phyloP scores from a whole-genome alignment of 2,113 vertebrate genomes.

The Formicarius rufipectus region DNA sequence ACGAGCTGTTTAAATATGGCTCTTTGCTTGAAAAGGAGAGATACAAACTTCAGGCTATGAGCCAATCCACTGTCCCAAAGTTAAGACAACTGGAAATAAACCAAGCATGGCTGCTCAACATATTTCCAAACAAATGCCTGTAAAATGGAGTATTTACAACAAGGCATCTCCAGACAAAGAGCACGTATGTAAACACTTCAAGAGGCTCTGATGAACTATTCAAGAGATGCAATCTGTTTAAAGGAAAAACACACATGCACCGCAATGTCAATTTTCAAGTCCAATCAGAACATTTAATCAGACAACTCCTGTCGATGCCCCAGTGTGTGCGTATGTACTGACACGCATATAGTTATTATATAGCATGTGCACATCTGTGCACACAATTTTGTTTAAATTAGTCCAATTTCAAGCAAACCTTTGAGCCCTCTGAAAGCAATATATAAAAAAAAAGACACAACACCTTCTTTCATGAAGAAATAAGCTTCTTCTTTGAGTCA shows the following conservation, averaged over 20 bases:
- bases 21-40: constrained; percentile 12
- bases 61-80: not conserved
- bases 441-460: not conserved
- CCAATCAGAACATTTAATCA: not conserved
- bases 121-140: constrained; percentile 12
- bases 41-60: not conserved
- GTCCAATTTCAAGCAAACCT: not conserved
- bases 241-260: not conserved
- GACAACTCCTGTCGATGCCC: not conserved
- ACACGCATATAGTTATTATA: rapidly evolving
- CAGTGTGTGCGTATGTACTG: not conserved
- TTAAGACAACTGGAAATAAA: not conserved
- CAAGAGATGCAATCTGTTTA: not conserved
- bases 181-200: not conserved
- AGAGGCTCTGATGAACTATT: not conserved
- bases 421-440: not conserved
- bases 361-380: not conserved
- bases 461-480: not conserved
- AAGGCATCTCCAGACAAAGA: constrained; percentile 20
- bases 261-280: not conserved
- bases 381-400: not conserved
- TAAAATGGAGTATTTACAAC: constrained; percentile 3
- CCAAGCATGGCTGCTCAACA: not conserved
- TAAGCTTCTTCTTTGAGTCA: not conserved
- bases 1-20: not conserved